Base-by-base conservation (phyloP, 2,888 invertebrate genomes). In the Sarcophaga caerulescens region DNA sequence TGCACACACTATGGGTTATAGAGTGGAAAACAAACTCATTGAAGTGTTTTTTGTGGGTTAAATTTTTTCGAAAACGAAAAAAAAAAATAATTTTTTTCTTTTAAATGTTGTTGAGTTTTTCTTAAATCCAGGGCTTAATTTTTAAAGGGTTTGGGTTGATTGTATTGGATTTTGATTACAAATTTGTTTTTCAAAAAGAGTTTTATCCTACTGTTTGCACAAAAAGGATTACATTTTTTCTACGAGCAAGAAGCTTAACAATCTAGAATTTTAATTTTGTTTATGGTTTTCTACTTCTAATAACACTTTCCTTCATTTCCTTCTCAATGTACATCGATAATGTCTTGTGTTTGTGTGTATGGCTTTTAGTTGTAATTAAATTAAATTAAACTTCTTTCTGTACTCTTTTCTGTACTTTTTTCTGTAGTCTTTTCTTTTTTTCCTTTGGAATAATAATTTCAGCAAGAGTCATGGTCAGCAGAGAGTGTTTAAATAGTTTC, bases 401-500 rank as follows among this genome's bases (percentile, higher is more conserved):
- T 1, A 35, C 60, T n/a, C 19, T 65, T 75, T 17, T 17, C 66
- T 57, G 6, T 14, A 12, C 4, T 47, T 47, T 47, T 12, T 47
- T 47, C 14, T 14, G 1, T 35, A 35, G 6, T 6, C 25, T 25
- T 25, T 25, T 5, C 25, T 3, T 47, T 52, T 52, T 14, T 52
- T 52, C 3, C 17, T 2, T 8, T 35, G 35, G 17, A 17, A 52
- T 52, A 52, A 52, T 52, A 52, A 52, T 52, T 52, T 14, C 52
- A 14, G 52, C 17, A 14, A 1, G 59, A n/a, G 45, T 82, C 63
- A 35, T 82, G 77, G 60, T 77, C 35, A 71, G 35, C 35, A 35
- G 35, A 35, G 35, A 68, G 52, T 68, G 35, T 76, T 75, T 14
- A n/a, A 14, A 19, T 11, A 69, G 19, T 25, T 70, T 19, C 3